Percentiles rank a stretch among this genome's conserved stretches.
These are phyloP conservation scores for Argyresthia albistria DNA, from an alignment of 2,888 invertebrate genomes.

Conservation along the genomic window DNA sequence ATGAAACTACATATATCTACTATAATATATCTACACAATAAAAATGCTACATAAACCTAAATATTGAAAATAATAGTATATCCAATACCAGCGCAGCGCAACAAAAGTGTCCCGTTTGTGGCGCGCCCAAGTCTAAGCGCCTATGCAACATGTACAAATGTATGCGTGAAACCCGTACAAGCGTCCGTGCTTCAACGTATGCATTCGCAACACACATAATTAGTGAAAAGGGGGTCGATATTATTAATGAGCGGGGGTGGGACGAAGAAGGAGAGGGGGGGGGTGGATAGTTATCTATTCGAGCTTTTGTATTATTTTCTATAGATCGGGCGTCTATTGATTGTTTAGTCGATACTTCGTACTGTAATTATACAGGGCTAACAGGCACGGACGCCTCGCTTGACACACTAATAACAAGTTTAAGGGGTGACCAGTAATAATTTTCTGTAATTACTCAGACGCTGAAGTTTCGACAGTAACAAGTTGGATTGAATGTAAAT, in stretches of 20 bases:
- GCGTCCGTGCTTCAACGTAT: constrained; percentile 22
- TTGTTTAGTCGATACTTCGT: constrained; percentile 64
- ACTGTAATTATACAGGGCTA: constrained; percentile 64
- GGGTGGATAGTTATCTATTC: constrained; percentile 57
- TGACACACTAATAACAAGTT: constrained; percentile 56
- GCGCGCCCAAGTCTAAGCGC: background rate
- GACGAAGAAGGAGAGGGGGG: constrained; percentile 20
- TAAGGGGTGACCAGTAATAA: constrained; percentile 37
- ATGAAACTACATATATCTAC: too few species aligned
- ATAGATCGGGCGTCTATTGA: constrained; percentile 56
- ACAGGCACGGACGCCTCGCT: constrained; percentile 57
- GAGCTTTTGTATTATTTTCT: constrained; percentile 68
- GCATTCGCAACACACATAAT: constrained; percentile 72
- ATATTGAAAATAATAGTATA: too few species aligned
- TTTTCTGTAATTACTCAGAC: constrained; percentile 61
- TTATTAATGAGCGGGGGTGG: constrained; percentile 64
- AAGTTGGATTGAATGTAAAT: constrained; percentile 35
- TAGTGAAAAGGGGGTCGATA: constrained; percentile 67
- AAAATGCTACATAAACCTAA: too few species aligned
- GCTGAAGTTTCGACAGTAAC: constrained; percentile 43
- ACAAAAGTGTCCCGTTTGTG: background rate
- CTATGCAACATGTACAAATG: constrained; percentile 10
- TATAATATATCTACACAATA: too few species aligned
- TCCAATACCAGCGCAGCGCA: background rate
- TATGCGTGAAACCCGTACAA: constrained; percentile 20